Conservation (phyloP, 2,888 invertebrate species). For the Drosophila lacicola region DNA sequence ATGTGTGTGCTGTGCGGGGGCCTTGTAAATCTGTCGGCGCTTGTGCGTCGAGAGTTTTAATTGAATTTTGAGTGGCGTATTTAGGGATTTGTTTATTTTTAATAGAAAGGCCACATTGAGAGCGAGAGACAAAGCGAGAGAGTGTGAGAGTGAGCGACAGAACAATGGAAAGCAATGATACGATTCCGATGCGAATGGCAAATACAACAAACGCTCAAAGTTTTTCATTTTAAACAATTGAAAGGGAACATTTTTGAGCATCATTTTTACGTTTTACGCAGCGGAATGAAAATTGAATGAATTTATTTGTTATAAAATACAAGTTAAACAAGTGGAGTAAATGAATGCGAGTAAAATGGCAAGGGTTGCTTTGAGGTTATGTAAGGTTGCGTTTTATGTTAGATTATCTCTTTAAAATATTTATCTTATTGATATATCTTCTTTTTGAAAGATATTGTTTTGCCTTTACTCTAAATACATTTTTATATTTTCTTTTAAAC, state of each 20-base stretch:
- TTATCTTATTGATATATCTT: no score
- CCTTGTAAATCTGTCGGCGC: slow-evolving; percentile 67
- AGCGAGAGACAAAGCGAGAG: slow-evolving; percentile 12
- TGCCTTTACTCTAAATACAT: no score
- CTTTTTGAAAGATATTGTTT: no score
- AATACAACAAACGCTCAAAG: slow-evolving; percentile 22
- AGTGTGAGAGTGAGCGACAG: slow-evolving; percentile 13
- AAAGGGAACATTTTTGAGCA: slow-evolving; percentile 12
- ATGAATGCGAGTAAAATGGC: not conserved
- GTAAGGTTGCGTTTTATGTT: not conserved
- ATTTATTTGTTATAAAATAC: slow-evolving; percentile 14
- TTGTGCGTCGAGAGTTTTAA: slow-evolving; percentile 74
- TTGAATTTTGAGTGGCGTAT: slow-evolving; percentile 78
- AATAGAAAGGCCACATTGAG: slow-evolving; percentile 64
- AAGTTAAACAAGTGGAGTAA: not conserved
- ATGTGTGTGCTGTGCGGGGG: slow-evolving; percentile 21
- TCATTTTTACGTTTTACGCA: not conserved
- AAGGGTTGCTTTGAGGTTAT: not conserved
- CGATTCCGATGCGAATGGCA: slow-evolving; percentile 33
- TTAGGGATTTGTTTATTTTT: slow-evolving; percentile 79
- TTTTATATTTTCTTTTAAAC: not conserved
- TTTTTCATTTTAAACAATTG: slow-evolving; percentile 29
- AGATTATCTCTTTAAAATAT: not conserved
- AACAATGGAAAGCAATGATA: slow-evolving; percentile 46
- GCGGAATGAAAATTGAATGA: slow-evolving; percentile 5